Base-by-base conservation (phyloP, 2,888 invertebrate species). In the Augiades crinisus region DNA sequence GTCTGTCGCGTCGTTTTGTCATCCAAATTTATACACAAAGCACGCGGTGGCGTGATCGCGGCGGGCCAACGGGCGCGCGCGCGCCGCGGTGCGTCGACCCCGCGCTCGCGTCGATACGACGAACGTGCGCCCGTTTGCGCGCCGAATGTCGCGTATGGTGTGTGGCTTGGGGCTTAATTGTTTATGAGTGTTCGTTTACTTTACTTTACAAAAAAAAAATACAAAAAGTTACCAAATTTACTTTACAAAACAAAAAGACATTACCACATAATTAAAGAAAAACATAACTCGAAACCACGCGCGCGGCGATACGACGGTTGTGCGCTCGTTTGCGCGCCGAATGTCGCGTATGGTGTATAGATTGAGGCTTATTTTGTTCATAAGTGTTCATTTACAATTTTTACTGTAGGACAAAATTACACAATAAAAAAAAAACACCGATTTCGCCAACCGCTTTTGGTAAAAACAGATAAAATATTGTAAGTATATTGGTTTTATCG, bases 21-120 rank as follows among this genome's bases (percentile, higher is more conserved):
- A 76, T 80, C 83, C 81, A 84, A 85, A 84, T 81, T 78, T 84
- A 84, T 78, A 81, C 76, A 68, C 69, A 65, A 70, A 70, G 71
- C 66, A 46, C 59, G 66, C 63, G 64, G 79, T 86, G 87, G 87
- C 86, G 86, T 86, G 87, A 87, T 73, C 67, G 59, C 55, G 22
- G 59, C 55, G 64, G 63, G 64, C 83, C 85, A 85, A 84, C 76
- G 74, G 67, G 69, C 66, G 59, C 41, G 68, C 40, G 55, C 64
- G 65, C 67, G 67, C 62, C 61, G 63, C 65, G 59, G 84, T 71
- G 64, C 81, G 79, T 70, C 79, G 85, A 85, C 84, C 84, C 78
- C 75, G 70, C 61, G 27, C 54, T 54, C 31, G 24, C 36, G 21
- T 24, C 17, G 16, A 6, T 24, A 31, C 6, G 3, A 12, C 33